Base-by-base conservation (phyloP, 2,888 invertebrate genomes). In the Stenichneumon culpator region DNA sequence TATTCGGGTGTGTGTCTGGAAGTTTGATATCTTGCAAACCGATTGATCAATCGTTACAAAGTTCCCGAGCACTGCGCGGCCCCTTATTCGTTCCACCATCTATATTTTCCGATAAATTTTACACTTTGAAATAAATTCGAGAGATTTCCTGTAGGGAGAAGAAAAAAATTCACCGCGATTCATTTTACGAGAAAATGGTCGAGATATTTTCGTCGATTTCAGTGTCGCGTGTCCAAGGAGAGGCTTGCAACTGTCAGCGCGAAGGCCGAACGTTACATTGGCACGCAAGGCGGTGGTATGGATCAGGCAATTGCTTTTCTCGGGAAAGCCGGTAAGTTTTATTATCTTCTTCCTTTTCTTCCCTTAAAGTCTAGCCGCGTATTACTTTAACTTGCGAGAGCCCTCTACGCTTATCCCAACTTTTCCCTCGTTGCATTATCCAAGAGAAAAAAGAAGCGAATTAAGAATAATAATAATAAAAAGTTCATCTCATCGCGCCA, bases 261-360 rank as follows among this genome's bases (percentile, higher is more conserved):
- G 0, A 95, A 95, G 87, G 97, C 98, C 92, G 99, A 99, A 94
- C 96, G 97, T 87, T 98, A 98, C 90, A 99, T 99, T 89, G 99
- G 99, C 28, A 99, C 99, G 0, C 97, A 98, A 94, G 99, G 99
- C 32, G 99, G 99, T 57, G 99, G 99, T 85, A 99, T 99, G 99
- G 99, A 99, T 94, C 99, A 99, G 94, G 99, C 99, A 0, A 99
- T 99, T 90, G 98, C 98, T 74, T 98, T 99, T 94, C 95, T 99
- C 60, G 99, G 98, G 3, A 96, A 96, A 92, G 95, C 96, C 93
- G 97, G 96, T 96, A 92, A 92, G 89, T 88, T 88, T 80, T 63
- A 84, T 84, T 22, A 4, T 63, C 28, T 57, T 47, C 50, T 22
- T 44, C 11, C 44, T 47, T 44, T 52, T 44, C 28, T 63, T 14